These are phyloP conservation scores for Eumerus sabulonum DNA, from an alignment of 2,888 invertebrate genomes.

Conservation along the genomic window DNA sequence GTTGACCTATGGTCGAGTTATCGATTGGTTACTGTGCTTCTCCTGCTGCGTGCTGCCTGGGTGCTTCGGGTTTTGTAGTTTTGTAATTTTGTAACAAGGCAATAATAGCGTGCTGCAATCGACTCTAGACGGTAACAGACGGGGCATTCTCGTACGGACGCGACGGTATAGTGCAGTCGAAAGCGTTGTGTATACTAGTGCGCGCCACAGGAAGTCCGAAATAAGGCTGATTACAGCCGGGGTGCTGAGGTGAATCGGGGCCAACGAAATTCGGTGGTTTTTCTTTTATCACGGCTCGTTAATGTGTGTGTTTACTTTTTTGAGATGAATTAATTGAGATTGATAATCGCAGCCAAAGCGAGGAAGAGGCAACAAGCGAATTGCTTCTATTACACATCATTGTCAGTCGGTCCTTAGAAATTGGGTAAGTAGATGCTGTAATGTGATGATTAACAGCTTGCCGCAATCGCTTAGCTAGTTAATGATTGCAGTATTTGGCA, in stretches of 20 bases:
- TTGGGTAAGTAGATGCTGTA: slow-evolving; percentile 47
- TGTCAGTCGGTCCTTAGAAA: slow-evolving; percentile 60
- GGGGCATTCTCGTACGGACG: too few species aligned
- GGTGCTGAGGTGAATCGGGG: slow-evolving; percentile 44
- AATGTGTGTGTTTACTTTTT: not conserved
- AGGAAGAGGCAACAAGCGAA: slow-evolving; percentile 31
- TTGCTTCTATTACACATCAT: not conserved
- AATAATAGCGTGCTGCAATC: slow-evolving; percentile 31
- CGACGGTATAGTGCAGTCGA: slow-evolving; percentile 36
- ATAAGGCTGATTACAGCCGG: slow-evolving; percentile 21
- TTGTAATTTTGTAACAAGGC: slow-evolving; percentile 43
- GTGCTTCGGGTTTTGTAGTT: slow-evolving; percentile 27
- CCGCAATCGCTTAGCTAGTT: too few species aligned
- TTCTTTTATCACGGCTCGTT: too few species aligned
- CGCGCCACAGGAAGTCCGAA: slow-evolving; percentile 39
- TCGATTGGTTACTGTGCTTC: slow-evolving; percentile 53
- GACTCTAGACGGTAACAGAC: not conserved
- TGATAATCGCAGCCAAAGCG: slow-evolving; percentile 4
- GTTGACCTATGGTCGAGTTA: slow-evolving; percentile 61
- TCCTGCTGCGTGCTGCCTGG: slow-evolving; percentile 14
- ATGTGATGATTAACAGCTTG: not conserved
- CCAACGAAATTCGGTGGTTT: not conserved
- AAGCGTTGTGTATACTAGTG: slow-evolving; percentile 4
- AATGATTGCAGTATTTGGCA: too few species aligned
- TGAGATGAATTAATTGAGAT: slow-evolving; percentile 9